Percentiles rank a stretch among this genome's conserved stretches.
Conservation (phyloP, 2,797 vertebrate genomes). For the Rhincodon typus region DNA sequence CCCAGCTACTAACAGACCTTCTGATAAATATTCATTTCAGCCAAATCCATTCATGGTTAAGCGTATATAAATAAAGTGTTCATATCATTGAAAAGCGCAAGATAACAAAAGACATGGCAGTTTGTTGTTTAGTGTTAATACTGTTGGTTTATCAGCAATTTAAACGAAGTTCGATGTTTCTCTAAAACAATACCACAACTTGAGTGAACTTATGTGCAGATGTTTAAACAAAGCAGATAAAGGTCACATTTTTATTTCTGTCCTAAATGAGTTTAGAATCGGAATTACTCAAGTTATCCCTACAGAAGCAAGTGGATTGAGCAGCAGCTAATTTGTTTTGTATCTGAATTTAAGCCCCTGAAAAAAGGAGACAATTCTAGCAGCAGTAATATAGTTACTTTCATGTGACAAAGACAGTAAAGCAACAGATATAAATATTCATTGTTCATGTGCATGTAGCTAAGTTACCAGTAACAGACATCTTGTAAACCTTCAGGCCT, state of each 20-base stretch:
- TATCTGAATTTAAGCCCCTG: not conserved
- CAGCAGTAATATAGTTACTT: conserved; percentile 34
- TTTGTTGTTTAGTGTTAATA: conserved; percentile 19
- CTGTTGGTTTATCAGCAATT: conserved; percentile 34
- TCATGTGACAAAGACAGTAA: conserved; percentile 21
- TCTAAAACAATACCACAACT: conserved; percentile 33
- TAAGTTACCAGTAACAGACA: conserved; percentile 32
- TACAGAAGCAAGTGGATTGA: conserved; percentile 36
- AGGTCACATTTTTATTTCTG: conserved; percentile 21
- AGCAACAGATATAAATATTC: conserved; percentile 20
- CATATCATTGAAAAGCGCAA: conserved; percentile 12
- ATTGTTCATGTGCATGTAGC: conserved; percentile 31
- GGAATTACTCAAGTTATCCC: conserved; percentile 10
- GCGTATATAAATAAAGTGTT: conserved; percentile 6
- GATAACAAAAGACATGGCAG: conserved; percentile 7
- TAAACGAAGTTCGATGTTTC: conserved; percentile 22
- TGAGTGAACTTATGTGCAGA: conserved; percentile 21
- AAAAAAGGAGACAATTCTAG: conserved; percentile 22
- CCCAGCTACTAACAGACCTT: conserved; percentile 10
- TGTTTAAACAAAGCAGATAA: conserved; percentile 22
- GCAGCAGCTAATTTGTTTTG: conserved; percentile 25
- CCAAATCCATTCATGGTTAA: conserved; percentile 24
- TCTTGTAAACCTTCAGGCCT: conserved; percentile 54
- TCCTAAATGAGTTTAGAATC: conserved; percentile 21
- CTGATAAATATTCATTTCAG: conserved; percentile 3